These are phyloP conservation scores for Benitochromis conjunctus DNA, from an alignment of 2,113 vertebrate genomes.

Conservation along the genomic window DNA sequence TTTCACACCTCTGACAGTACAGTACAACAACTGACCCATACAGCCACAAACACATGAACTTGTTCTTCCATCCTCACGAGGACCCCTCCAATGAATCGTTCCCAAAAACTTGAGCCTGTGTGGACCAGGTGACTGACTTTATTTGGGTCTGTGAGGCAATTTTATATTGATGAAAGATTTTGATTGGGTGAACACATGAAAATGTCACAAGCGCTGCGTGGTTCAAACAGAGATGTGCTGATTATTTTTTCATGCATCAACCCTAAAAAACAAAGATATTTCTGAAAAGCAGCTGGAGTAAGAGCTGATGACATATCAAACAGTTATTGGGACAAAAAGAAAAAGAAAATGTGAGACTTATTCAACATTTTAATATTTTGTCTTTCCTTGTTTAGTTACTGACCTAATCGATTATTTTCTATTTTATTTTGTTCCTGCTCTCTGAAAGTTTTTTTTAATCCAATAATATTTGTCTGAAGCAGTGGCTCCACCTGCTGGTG, in stretches of 20 bases:
- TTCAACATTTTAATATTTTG: too few relatives aligned
- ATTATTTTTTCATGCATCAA: too few relatives aligned
- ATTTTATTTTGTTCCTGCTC: not conserved
- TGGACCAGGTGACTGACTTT: accelerated
- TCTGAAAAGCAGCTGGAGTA: too few relatives aligned
- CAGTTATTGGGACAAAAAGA: too few relatives aligned
- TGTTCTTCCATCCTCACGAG: not conserved
- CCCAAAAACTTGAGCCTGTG: not conserved
- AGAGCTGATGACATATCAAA: too few relatives aligned
- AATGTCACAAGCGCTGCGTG: not conserved
- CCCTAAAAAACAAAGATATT: too few relatives aligned
- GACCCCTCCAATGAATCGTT: not conserved
- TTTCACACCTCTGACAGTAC: not conserved
- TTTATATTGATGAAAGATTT: not conserved
- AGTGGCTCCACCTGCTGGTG: not conserved
- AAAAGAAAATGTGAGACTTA: too few relatives aligned
- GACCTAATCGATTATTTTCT: not conserved
- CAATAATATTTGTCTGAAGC: not conserved
- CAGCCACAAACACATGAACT: not conserved
- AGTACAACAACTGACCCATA: not conserved
- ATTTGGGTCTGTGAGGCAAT: accelerated
- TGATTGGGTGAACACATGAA: not conserved
- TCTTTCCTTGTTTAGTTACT: not conserved
- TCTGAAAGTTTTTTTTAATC: not conserved
- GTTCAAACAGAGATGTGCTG: too few relatives aligned